Evolutionary conservation across 2,888 invertebrate genomes (phyloP).

Genomic region (Clostera curtula): DNA sequence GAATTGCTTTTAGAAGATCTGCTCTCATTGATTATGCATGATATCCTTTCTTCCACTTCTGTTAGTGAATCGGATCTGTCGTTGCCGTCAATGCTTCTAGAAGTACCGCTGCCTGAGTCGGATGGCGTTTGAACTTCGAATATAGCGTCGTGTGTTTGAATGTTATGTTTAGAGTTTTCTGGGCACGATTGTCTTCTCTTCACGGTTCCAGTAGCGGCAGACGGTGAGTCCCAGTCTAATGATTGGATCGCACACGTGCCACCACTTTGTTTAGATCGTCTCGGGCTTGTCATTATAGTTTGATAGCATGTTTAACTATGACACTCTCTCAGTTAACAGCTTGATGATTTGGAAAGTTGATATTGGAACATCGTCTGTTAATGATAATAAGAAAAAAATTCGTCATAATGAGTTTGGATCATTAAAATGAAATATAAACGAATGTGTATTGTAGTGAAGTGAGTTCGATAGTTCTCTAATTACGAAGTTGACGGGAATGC

Average conservation of each 20-base stretch:
- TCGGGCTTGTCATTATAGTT: conserved; percentile 69
- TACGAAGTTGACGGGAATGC: conserved; percentile 56
- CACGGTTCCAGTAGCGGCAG: conserved; percentile 81
- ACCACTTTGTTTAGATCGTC: conserved; percentile 60
- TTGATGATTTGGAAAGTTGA: conserved; percentile 14
- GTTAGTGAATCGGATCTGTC: conserved; percentile 55
- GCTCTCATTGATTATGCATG: conserved; percentile 63
- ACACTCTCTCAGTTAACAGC: conserved; percentile 21
- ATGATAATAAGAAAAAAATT: conserved; percentile 23
- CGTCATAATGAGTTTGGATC: conserved; percentile 28
- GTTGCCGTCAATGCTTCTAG: conserved; percentile 48
- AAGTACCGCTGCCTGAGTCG: conserved; percentile 60
- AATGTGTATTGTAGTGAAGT: conserved; percentile 34
- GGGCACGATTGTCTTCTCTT: conserved; percentile 78
- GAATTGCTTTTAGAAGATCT: conserved; percentile 67
- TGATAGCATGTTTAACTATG: conserved; percentile 47
- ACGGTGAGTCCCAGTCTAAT: conserved; percentile 84
- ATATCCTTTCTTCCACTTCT: conserved; percentile 67
- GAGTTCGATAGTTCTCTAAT: conserved; percentile 65
- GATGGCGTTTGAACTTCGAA: conserved; percentile 59
- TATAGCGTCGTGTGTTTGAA: conserved; percentile 40
- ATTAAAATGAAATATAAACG: conserved; percentile 57
- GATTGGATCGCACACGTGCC: conserved; percentile 52
- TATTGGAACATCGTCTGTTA: conserved; percentile 40
- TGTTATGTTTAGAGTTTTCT: conserved; percentile 40